Conservation (phyloP, 2,797 vertebrate species). For the Taeniopygia guttata region DNA sequence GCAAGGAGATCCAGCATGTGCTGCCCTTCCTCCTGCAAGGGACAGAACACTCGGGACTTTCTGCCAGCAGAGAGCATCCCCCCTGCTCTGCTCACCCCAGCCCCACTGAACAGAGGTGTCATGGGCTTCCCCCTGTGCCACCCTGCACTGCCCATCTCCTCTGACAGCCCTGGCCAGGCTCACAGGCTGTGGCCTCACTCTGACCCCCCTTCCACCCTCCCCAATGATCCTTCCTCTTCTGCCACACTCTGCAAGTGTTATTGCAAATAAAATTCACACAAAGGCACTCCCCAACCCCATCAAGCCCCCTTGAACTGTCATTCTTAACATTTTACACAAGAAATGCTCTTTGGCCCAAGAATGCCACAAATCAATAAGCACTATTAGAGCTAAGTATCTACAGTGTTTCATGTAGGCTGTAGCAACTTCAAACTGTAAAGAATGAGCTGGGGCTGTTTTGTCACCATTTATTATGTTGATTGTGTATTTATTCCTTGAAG, state of each 20-base stretch:
- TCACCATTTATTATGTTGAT: slow-evolving; percentile 68
- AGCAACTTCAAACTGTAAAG: slow-evolving; percentile 19
- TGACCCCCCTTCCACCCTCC: neutral
- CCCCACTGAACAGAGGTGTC: neutral
- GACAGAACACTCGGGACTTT: accelerated
- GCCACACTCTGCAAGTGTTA: neutral
- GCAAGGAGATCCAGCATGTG: accelerated
- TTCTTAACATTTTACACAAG: neutral
- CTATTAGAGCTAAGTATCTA: neutral
- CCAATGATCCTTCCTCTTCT: neutral
- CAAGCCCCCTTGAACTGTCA: neutral
- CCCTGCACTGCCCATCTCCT: neutral
- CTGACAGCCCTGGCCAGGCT: neutral
- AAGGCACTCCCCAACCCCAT: neutral
- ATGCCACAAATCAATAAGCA: slow-evolving; percentile 18
- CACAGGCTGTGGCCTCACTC: accelerated
- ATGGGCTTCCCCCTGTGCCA: accelerated
- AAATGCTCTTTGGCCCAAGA: neutral
- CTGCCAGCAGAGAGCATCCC: neutral
- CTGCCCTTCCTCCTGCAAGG: neutral
- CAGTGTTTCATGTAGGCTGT: neutral
- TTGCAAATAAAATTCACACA: neutral
- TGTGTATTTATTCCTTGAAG: slow-evolving; percentile 65
- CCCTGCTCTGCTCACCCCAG: neutral
- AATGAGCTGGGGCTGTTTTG: slow-evolving; percentile 40